Evolutionary conservation across 2,888 invertebrate genomes (phyloP).

Genomic region (Drosophila nigricruria): DNA sequence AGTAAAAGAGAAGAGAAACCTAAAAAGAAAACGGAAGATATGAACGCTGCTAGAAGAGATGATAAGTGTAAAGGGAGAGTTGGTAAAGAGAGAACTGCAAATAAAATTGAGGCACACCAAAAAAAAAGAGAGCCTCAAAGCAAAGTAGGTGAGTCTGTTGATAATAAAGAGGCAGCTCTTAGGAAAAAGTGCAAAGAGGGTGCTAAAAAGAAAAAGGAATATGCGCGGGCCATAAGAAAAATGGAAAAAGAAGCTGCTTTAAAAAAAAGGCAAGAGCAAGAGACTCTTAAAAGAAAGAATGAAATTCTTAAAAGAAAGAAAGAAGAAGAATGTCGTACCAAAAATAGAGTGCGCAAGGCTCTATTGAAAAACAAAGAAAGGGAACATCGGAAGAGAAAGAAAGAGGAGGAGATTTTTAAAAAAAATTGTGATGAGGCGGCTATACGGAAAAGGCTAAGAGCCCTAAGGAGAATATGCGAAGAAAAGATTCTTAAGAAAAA

Average conservation of each 20-base stretch:
- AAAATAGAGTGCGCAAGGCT: not conserved
- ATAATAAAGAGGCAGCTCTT: not conserved
- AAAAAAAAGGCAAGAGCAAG: not conserved
- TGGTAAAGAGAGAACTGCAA: too few relatives aligned
- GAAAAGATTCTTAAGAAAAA: constrained; percentile 7
- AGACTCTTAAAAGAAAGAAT: not conserved
- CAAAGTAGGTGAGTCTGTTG: too few relatives aligned
- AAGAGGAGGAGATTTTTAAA: not conserved
- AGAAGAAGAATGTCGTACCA: not conserved
- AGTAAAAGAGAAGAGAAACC: not conserved
- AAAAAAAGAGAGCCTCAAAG: not conserved
- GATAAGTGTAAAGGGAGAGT: not conserved
- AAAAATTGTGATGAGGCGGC: not conserved
- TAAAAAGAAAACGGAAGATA: not conserved
- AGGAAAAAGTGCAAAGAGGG: not conserved
- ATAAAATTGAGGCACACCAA: too few relatives aligned
- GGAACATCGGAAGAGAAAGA: not conserved
- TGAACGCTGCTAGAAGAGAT: too few relatives aligned
- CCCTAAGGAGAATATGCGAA: constrained; percentile 4
- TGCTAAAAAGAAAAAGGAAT: not conserved
- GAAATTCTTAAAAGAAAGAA: not conserved
- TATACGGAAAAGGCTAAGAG: not conserved
- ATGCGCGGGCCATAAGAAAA: not conserved
- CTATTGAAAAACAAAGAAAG: not conserved
- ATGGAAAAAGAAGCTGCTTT: not conserved